Evolutionary conservation across 2,113 vertebrate genomes (phyloP).

Genomic region (Pardalotus punctatus): DNA sequence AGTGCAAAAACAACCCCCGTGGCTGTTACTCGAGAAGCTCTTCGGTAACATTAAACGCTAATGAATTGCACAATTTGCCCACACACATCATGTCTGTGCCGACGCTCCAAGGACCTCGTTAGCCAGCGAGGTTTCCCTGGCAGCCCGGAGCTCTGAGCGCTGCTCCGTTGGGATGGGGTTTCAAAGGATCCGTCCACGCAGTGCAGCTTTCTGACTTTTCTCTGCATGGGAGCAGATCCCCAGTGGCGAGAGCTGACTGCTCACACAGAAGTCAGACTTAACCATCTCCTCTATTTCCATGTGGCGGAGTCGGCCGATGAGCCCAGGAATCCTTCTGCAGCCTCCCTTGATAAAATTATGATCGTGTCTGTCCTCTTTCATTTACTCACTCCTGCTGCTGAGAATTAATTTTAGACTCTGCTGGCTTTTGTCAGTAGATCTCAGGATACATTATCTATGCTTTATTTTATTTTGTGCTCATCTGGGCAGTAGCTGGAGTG

Average conservation of each 20-base stretch:
- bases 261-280: not conserved
- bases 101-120: fast-evolving
- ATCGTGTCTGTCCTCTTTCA: not conserved
- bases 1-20: fast-evolving
- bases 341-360: not conserved
- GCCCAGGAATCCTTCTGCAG: not conserved
- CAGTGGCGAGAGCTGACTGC: not conserved
- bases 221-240: not conserved
- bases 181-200: not conserved
- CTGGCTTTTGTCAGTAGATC: constrained; percentile 13
- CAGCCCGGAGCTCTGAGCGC: not conserved
- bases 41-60: not conserved
- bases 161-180: not conserved
- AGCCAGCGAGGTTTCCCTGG: not conserved
- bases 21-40: not conserved
- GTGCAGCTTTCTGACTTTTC: not conserved
- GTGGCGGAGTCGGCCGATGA: not conserved
- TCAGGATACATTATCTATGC: not conserved
- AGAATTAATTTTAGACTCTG: constrained; percentile 31
- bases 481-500: constrained; percentile 17
- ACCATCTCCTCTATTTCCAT: not conserved
- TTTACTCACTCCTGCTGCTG: not conserved
- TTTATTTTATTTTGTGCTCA: constrained; percentile 26
- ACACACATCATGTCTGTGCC: not conserved
- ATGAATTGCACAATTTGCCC: not conserved